Evolutionary conservation across 2,888 invertebrate genomes (phyloP).

Genomic region (Rhagonycha fulva): DNA sequence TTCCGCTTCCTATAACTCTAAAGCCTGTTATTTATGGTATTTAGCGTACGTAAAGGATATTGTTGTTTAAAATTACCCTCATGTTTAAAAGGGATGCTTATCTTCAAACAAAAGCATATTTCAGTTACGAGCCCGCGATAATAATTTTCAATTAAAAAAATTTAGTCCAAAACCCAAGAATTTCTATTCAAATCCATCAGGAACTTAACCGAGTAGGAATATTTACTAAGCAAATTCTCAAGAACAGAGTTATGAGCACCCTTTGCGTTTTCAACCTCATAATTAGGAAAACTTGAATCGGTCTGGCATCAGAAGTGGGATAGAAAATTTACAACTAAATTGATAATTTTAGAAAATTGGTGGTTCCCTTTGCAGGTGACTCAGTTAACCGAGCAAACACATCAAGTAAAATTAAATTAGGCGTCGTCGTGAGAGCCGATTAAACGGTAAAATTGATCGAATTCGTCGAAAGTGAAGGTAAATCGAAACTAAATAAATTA

Average conservation of each 20-base stretch:
- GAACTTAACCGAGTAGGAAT: not conserved
- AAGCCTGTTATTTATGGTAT: conserved; percentile 2
- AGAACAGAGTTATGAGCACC: not conserved
- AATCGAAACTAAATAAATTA: not conserved
- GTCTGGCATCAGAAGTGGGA: not conserved
- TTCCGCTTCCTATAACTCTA: not conserved
- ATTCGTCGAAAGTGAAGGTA: not conserved
- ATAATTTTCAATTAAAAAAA: not conserved
- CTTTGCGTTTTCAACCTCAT: not conserved
- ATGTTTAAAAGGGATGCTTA: not conserved
- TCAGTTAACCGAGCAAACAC: not conserved
- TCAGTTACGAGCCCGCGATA: not conserved
- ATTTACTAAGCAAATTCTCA: not conserved
- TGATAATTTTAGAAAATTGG: not conserved
- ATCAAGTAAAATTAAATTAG: not conserved
- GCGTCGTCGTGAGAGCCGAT: not conserved
- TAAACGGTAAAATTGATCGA: not conserved
- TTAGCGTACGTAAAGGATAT: conserved; percentile 1
- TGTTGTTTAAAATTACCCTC: not conserved
- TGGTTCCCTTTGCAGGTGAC: not conserved
- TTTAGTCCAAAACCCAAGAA: not conserved
- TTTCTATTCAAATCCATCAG: not conserved
- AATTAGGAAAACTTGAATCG: not conserved
- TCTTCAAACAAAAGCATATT: not conserved
- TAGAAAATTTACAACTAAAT: not conserved